Base-by-base conservation (phyloP, 2,113 vertebrate species). In the Hystrix brachyura region DNA sequence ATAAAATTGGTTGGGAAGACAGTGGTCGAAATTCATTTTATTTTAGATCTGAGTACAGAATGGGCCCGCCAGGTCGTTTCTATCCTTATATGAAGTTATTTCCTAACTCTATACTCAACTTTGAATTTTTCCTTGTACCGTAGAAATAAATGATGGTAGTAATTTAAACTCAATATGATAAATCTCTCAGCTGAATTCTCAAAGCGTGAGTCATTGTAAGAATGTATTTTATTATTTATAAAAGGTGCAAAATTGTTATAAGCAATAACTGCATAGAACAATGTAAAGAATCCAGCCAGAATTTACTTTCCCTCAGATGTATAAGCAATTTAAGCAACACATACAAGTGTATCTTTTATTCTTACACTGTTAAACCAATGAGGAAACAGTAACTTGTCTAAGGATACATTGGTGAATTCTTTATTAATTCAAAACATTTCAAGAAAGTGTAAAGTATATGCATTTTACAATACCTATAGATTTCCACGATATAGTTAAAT, bases 201-300 rank as follows among this genome's bases (percentile, higher is more conserved):
- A 94, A 92, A 97, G 79, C 17, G 11, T 93, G 94, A 97, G 72
- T 91, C 79, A 92, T 93, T 98, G 98, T 87, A 97, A 97, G 57
- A 97, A 97, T 95, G 96, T 97, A 89, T 38, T 98, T 98, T 98
- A 98, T 98, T 98, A 95, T 92, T 96, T 97, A 95, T 96, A 98
- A 98, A 97, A 98, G 89, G 65, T 95, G 55, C 93, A 97, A 98
- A 93, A 93, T n/a, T 96, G 76, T 93, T 74, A 93, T 98, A 96
- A 96, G 80, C 86, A 96, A 14, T 97, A 90, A 95, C 83, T 91
- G 93, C 96, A 43, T 88, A 74, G 93, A 97, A 94, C 79, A 97
- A 60, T 87, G 23, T 59, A 90, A 88, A 95, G 96, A 91, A 91
- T 93, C 55, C 60, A 96, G 81, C 81, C 60, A 83, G 60, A 96